Percentiles rank a stretch among this genome's conserved stretches.
Conservation (phyloP, 2,888 invertebrate genomes). For the Pseudanteris insignis region DNA sequence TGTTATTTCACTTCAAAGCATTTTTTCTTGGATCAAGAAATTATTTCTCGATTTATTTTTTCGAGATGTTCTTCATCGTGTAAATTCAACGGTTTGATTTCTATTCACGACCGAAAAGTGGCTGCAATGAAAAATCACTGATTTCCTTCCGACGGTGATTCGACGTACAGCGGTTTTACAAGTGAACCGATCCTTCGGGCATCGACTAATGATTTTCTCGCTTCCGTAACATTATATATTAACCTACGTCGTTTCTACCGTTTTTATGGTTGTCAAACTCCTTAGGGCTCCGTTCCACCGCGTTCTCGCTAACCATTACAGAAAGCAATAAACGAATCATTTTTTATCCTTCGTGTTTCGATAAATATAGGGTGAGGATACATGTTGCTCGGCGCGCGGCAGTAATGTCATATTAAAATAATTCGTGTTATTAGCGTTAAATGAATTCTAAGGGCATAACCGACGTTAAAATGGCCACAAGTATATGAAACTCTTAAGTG, state of each 20-base stretch:
- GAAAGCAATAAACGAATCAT: slow-evolving; percentile 43
- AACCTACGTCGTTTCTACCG: slow-evolving; percentile 19
- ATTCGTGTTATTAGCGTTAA: slow-evolving; percentile 4
- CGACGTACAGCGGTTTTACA: slow-evolving; percentile 12
- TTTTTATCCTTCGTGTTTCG: slow-evolving; percentile 34
- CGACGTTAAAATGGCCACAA: background rate
- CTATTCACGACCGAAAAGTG: background rate
- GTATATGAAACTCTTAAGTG: background rate
- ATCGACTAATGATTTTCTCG: slow-evolving; percentile 40
- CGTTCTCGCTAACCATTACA: slow-evolving; percentile 39
- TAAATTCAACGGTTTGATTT: background rate
- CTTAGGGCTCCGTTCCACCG: slow-evolving; percentile 27
- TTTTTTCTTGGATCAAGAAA: too few relatives aligned
- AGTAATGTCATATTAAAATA: slow-evolving; percentile 15
- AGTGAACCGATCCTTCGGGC: slow-evolving; percentile 19
- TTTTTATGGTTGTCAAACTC: slow-evolving; percentile 40
- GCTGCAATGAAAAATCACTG: background rate
- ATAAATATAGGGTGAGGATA: slow-evolving; percentile 31
- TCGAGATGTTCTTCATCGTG: too few relatives aligned
- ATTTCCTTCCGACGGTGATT: slow-evolving; percentile 9
- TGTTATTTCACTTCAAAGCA: too few relatives aligned
- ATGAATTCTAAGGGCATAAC: slow-evolving; percentile 5
- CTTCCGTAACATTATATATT: slow-evolving; percentile 37
- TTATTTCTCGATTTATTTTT: too few relatives aligned
- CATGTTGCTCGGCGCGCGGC: slow-evolving; percentile 2